Conservation (phyloP, 2,113 vertebrate species). For the Tonatia bakeri region DNA sequence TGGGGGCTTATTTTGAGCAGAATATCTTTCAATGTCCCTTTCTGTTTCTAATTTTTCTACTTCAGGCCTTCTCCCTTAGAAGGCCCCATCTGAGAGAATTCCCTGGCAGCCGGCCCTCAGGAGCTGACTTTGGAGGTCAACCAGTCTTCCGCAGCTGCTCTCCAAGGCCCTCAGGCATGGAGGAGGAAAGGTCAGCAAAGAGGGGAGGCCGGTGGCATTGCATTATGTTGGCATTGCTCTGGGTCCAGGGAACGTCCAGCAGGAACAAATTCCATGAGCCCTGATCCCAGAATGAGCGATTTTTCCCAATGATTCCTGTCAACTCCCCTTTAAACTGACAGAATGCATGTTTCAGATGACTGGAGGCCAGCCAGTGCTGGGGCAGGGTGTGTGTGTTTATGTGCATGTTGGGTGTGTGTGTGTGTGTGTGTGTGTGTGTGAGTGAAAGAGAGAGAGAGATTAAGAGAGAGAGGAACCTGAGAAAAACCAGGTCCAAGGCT, state of each 20-base stretch:
- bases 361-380: not conserved
- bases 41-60: constrained; percentile 58
- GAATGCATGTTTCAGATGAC: constrained; percentile 11
- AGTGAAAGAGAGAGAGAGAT: not conserved
- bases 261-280: constrained; percentile 5
- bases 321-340: constrained; percentile 38
- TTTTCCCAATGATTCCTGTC: constrained; percentile 43
- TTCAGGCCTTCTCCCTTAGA: constrained; percentile 25
- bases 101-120: not conserved
- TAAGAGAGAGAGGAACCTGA: not conserved
- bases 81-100: constrained; percentile 19
- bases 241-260: not conserved
- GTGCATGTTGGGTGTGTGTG: not conserved
- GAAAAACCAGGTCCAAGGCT: not conserved
- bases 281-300: constrained; percentile 1
- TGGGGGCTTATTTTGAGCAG: not conserved
- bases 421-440: not conserved
- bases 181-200: constrained; percentile 17
- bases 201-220: not conserved
- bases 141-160: not conserved
- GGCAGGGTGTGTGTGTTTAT: not conserved
- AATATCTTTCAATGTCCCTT: constrained; percentile 32
- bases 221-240: not conserved
- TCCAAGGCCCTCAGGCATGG: not conserved
- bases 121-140: constrained; percentile 42